Percentiles rank a stretch among this genome's conserved stretches.
phyloP scores from a whole-genome alignment of 2,888 invertebrate genomes.

The Agrochola circellaris region DNA sequence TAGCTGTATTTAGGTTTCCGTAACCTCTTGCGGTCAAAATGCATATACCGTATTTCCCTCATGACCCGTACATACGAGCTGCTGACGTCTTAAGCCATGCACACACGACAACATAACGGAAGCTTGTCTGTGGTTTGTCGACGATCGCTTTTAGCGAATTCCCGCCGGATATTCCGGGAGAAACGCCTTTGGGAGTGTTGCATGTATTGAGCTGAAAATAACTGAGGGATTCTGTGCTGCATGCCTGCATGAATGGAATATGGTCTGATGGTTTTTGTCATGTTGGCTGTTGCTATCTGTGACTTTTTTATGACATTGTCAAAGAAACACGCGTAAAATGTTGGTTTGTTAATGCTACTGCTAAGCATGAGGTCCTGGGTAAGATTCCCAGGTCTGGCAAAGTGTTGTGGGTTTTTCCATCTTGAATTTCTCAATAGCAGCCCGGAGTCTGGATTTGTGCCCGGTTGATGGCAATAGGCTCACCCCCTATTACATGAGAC shows the following conservation, averaged over 20 bases:
- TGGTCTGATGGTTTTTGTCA: neutral
- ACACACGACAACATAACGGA: constrained; percentile 12
- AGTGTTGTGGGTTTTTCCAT: neutral
- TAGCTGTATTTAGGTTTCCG: neutral
- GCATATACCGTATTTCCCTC: constrained; percentile 26
- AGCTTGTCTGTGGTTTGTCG: constrained; percentile 20
- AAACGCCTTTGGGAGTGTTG: neutral
- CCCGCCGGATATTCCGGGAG: constrained; percentile 8
- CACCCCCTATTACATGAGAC: no score
- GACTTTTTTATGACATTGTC: neutral
- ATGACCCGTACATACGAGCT: neutral
- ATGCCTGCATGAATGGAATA: neutral
- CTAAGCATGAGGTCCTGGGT: no score
- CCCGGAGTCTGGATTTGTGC: no score
- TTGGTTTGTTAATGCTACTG: neutral
- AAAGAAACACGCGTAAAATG: neutral
- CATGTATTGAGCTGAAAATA: neutral
- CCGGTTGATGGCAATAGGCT: no score
- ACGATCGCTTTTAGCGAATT: constrained; percentile 35
- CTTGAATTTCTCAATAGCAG: no score
- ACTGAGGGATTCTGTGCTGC: neutral
- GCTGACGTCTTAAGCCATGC: constrained; percentile 36
- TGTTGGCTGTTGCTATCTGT: neutral
- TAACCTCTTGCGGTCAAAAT: constrained; percentile 3
- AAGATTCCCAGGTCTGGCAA: neutral